A percentile compares a stretch with the other conserved stretches of the same genome.
These are phyloP conservation scores for Cricetomys ansorgei DNA, from an alignment of 2,113 vertebrate genomes.

Conservation along the genomic window DNA sequence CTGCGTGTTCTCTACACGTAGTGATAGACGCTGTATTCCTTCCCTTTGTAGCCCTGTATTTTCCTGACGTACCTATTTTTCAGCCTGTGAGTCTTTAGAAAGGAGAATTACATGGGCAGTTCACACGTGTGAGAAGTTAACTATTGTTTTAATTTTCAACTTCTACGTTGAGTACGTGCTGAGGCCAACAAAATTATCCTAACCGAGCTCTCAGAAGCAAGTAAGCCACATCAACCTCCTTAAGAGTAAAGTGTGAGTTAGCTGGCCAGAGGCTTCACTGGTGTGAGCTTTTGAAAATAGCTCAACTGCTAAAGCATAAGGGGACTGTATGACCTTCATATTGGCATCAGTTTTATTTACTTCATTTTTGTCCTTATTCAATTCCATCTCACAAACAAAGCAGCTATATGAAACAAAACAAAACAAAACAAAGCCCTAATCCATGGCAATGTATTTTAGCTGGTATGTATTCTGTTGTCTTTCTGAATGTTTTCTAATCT, in stretches of 20 bases:
- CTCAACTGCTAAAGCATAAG: neutral
- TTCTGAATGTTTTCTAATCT: neutral
- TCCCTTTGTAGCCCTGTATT: neutral
- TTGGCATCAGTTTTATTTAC: too few species aligned
- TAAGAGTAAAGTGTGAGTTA: constrained; percentile 46
- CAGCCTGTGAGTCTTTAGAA: neutral
- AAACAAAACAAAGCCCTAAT: neutral
- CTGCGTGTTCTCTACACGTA: neutral
- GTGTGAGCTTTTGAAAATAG: constrained; percentile 28
- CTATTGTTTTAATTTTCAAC: constrained; percentile 53
- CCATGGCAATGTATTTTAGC: neutral
- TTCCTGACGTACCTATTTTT: neutral
- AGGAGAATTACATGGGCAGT: constrained; percentile 8
- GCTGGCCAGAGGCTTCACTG: constrained; percentile 19
- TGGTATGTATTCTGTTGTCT: neutral
- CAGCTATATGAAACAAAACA: neutral
- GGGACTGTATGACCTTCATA: neutral
- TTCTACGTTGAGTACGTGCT: constrained; percentile 39
- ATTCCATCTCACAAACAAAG: constrained; percentile 26
- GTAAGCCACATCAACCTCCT: constrained; percentile 38
- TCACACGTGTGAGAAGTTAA: constrained; percentile 44
- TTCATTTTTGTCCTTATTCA: too few species aligned
- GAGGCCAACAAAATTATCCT: neutral
- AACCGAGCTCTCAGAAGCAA: constrained; percentile 53
- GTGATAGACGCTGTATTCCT: neutral